phyloP scores from a whole-genome alignment of 35 echinoderm and acorn worm genomes.

The Lytechinus variegatus region DNA sequence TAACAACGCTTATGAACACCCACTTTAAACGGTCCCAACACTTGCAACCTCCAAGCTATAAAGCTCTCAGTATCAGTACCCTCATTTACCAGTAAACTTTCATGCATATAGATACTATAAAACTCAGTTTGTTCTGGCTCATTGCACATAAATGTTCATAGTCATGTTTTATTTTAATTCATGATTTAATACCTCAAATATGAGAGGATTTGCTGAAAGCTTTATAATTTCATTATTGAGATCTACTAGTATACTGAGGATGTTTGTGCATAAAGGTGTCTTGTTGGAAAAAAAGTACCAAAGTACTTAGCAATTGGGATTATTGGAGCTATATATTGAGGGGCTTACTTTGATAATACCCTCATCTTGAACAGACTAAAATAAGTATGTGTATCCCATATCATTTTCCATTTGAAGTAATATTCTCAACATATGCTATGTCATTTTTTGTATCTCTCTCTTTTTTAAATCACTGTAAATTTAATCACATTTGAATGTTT shows the following conservation, averaged over 20 bases:
- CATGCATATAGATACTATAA: too few relatives aligned
- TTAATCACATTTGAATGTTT: background rate
- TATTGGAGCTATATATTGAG: too few relatives aligned
- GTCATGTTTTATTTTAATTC: too few relatives aligned
- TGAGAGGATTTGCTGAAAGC: background rate
- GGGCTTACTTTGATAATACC: too few relatives aligned
- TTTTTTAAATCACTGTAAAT: background rate
- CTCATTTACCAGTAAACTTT: background rate
- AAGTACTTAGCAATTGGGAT: too few relatives aligned
- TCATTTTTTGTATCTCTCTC: background rate
- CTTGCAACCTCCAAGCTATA: background rate
- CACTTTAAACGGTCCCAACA: background rate
- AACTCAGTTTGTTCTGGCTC: too few relatives aligned
- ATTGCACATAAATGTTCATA: too few relatives aligned
- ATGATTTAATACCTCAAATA: background rate
- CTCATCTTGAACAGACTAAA: too few relatives aligned
- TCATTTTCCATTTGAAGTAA: background rate
- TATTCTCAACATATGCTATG: background rate
- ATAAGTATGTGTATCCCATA: background rate
- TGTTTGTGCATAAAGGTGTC: background rate
- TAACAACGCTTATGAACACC: slow-evolving; percentile 27
- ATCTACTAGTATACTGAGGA: background rate
- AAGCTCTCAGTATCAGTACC: background rate
- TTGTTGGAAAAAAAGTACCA: too few relatives aligned
- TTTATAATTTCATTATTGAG: background rate